Base-by-base conservation (phyloP, 2,888 invertebrate species). In the Erebia epiphron region DNA sequence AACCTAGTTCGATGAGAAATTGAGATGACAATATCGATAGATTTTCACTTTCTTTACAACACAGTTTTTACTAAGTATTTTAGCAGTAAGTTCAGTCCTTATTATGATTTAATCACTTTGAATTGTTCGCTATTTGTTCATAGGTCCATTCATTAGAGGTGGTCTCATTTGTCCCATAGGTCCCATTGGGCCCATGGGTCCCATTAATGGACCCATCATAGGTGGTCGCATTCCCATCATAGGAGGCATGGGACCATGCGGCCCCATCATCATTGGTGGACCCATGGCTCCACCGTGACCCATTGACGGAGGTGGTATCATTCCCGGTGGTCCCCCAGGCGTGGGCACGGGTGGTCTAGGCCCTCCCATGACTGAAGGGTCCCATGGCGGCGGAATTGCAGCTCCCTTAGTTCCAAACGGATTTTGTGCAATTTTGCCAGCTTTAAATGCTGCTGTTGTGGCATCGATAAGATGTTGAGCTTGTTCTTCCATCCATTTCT, bases 401-500 rank as follows among this genome's bases (percentile, higher is more conserved):
- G 96, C 97, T 35, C 96, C 97, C 79, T 95, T 96, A 3, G 92
- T 94, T 4, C 97, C 97, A 82, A 98, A 98, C 64, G 98, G 98
- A 94, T 98, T 98, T 71, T 97, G 97, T 10, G 97, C 97, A 74
- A 98, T 98, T 94, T 99, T 99, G 57, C 99, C 99, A 58, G 99
- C 98, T 89, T 99, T 99, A 84, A 98, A 99, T 1, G 99, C 99
- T 10, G 99, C 99, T 68, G 99, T 98, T 41, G 98, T 98, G n/a
- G 98, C 98, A 86, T 99, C 99, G 76, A 99, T 99, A 68, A 99
- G 94, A 90, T 98, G 97, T 85, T 99, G 99, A 0, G 99, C 99
- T 93, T 99, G 99, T 86, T 99, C 99, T 88, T 99, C 99, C 98
- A 99, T 98, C 99, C 99, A 99, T 94, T 99, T 99, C 88, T 99